Evolutionary conservation across 2,113 vertebrate species (phyloP).

Genomic region (Alethe diademata): DNA sequence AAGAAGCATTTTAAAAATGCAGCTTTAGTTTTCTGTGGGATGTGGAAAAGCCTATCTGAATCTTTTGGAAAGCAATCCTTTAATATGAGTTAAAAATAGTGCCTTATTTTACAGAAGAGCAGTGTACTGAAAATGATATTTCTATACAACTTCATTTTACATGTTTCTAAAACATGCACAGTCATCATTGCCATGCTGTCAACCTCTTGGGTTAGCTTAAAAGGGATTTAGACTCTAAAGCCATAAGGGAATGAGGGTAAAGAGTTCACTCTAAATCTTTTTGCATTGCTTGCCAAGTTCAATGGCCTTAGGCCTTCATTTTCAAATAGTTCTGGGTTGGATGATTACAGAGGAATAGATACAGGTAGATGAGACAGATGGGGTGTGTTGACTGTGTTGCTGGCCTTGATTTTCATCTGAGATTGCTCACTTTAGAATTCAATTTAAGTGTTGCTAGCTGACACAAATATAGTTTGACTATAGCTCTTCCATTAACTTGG

Average conservation of each 20-base stretch:
- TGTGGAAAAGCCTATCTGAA: neutral
- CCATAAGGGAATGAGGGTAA: neutral
- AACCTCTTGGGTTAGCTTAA: neutral
- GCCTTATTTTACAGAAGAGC: neutral
- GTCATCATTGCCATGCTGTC: neutral
- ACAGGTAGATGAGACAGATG: neutral
- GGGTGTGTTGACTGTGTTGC: neutral
- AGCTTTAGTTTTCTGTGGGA: neutral
- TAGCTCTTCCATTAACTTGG: neutral
- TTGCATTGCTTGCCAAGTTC: neutral
- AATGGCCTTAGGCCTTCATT: neutral
- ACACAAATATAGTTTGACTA: neutral
- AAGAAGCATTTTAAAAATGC: neutral
- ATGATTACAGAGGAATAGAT: neutral
- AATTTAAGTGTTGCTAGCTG: neutral
- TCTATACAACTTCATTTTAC: neutral
- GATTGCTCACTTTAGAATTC: neutral
- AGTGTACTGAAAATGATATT: neutral
- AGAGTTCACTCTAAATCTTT: conserved; percentile 1
- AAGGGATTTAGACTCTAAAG: conserved; percentile 9
- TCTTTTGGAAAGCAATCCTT: neutral
- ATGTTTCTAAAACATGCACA: neutral
- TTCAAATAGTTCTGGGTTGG: neutral
- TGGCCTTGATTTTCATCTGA: neutral
- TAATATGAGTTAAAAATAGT: neutral